These are phyloP conservation scores for Pelecanoides urinatrix DNA, from an alignment of 2,113 vertebrate species.

Conservation along the genomic window DNA sequence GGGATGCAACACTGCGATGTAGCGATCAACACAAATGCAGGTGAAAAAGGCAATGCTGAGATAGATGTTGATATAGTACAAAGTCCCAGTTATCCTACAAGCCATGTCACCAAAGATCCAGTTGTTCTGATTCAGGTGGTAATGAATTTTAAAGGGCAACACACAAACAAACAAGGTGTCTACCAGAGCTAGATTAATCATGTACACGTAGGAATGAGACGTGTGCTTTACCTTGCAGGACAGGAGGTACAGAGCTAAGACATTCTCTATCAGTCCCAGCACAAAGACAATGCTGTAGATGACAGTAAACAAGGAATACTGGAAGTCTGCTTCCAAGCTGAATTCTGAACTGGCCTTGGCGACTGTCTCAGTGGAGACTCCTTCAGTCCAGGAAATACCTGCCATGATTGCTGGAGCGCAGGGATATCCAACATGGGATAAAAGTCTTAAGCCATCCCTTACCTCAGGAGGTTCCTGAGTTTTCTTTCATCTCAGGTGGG, in stretches of 20 bases:
- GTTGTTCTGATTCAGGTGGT: slow-evolving; percentile 73
- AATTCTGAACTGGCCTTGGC: neutral
- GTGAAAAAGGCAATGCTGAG: slow-evolving; percentile 81
- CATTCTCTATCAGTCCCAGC: slow-evolving; percentile 77
- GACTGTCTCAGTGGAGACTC: neutral
- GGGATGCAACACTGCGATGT: slow-evolving; percentile 78
- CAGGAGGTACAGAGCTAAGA: slow-evolving; percentile 72
- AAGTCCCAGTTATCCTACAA: slow-evolving; percentile 68
- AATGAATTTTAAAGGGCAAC: slow-evolving; percentile 82
- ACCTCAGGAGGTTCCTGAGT: neutral
- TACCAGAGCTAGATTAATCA: slow-evolving; percentile 77
- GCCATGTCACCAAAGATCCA: slow-evolving; percentile 77
- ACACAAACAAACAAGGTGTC: slow-evolving; percentile 74
- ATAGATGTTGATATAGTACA: slow-evolving; percentile 78
- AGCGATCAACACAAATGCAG: slow-evolving; percentile 80
- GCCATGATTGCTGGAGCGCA: neutral
- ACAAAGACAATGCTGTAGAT: slow-evolving; percentile 74
- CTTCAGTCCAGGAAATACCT: neutral
- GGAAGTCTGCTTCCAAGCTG: slow-evolving; percentile 66
- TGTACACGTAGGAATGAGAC: slow-evolving; percentile 71
- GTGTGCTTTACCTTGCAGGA: neutral
- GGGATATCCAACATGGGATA: fast-evolving
- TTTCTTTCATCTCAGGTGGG: neutral
- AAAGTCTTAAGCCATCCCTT: neutral
- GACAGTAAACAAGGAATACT: slow-evolving; percentile 70